phyloP scores from a whole-genome alignment of 2,113 vertebrate genomes.

The Vulpes lagopus region DNA sequence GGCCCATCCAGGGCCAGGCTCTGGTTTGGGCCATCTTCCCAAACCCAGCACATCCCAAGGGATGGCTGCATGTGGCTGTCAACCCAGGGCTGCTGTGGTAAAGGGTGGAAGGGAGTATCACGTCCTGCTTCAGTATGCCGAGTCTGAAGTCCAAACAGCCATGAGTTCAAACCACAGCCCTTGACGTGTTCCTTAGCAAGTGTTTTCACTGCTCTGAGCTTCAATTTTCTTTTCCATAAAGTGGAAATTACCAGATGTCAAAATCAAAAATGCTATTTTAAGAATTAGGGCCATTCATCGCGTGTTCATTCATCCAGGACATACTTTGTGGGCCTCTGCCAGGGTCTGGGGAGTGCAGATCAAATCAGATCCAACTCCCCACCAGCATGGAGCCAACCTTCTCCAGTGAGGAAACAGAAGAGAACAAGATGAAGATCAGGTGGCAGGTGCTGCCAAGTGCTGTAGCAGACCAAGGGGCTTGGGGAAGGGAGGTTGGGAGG shows the following conservation, averaged over 20 bases:
- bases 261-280: background rate
- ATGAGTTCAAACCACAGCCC: background rate
- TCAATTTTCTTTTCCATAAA: conserved; percentile 14
- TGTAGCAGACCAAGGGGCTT: too few relatives aligned
- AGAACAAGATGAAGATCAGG: background rate
- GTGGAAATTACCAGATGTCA: background rate
- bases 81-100: too few relatives aligned
- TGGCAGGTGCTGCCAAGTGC: too few relatives aligned
- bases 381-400: fast-evolving
- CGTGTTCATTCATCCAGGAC: background rate
- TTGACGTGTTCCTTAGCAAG: background rate
- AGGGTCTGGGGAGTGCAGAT: background rate
- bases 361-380: background rate
- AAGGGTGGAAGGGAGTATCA: background rate
- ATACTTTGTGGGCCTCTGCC: too few relatives aligned
- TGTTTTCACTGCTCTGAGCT: background rate
- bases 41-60: background rate
- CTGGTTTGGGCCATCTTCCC: background rate
- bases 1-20: background rate
- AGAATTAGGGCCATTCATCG: background rate
- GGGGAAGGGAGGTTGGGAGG: too few relatives aligned
- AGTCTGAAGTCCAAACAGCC: background rate
- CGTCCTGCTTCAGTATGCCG: background rate
- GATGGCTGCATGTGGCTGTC: background rate
- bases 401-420: background rate